A percentile compares a stretch with the other conserved stretches of the same genome.
Evolutionary conservation across 2,797 vertebrate species (phyloP).

Genomic region (Tenualosa thibaudeaui): DNA sequence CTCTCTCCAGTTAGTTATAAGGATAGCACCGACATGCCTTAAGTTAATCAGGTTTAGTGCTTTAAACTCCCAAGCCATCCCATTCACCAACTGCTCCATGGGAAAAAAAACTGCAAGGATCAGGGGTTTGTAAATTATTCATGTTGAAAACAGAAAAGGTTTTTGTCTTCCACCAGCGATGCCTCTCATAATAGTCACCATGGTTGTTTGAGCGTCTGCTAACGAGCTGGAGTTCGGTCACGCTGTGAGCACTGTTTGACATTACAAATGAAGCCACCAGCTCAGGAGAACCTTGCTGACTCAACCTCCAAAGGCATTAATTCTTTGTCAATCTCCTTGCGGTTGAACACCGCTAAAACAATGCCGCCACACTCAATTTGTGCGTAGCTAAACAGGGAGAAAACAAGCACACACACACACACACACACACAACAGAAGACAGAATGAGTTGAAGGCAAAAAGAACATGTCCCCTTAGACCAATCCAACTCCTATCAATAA

Average conservation of each 20-base stretch:
- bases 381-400: not conserved
- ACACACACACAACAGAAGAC: not conserved
- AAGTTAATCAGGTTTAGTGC: not conserved
- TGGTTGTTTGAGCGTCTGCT: not conserved
- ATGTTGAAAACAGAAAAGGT: constrained; percentile 17
- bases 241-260: constrained; percentile 18
- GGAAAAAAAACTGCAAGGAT: not conserved
- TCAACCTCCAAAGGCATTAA: constrained; percentile 25
- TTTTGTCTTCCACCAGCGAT: not conserved
- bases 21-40: too few species aligned
- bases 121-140: constrained; percentile 34
- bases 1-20: not conserved
- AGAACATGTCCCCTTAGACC: not conserved
- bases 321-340: not conserved
- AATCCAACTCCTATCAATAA: not conserved
- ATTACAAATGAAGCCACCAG: constrained; percentile 22
- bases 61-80: not conserved
- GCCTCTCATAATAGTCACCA: not conserved
- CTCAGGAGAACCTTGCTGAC: constrained; percentile 26
- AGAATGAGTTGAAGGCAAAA: not conserved
- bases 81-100: not conserved
- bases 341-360: not conserved
- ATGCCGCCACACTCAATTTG: not conserved
- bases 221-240: constrained; percentile 19
- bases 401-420: not conserved